Evolutionary conservation across 2,797 vertebrate species (phyloP).

Genomic region (Sebastes aleutianus): DNA sequence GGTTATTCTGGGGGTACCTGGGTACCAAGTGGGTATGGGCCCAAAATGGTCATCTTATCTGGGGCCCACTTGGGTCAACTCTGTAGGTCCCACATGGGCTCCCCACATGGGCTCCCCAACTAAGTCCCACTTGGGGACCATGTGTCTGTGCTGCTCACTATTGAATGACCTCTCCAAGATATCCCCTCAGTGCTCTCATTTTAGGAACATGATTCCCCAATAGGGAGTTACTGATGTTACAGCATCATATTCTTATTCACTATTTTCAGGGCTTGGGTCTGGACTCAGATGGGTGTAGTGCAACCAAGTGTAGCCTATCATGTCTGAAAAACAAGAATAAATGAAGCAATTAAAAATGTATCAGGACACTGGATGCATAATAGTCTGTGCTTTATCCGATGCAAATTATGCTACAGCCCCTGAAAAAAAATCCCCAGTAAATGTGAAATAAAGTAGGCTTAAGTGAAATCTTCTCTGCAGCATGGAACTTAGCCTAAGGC

Average conservation of each 20-base stretch:
- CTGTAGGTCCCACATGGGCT: too few species aligned
- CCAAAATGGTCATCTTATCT: too few species aligned
- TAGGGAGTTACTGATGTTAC: neutral
- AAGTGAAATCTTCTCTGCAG: conserved; percentile 14
- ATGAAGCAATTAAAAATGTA: neutral
- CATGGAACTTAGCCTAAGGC: neutral
- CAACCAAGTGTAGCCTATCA: neutral
- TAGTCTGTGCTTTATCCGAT: neutral
- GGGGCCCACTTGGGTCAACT: too few species aligned
- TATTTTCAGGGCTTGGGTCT: neutral
- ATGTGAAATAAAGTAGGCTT: conserved; percentile 23
- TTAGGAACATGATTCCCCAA: neutral
- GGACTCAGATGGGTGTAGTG: neutral
- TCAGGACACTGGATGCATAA: neutral
- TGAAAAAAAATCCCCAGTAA: neutral
- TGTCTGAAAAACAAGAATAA: neutral
- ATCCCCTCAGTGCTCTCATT: neutral
- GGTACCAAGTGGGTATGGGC: too few species aligned
- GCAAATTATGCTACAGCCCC: neutral
- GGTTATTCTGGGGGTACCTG: too few species aligned
- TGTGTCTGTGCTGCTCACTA: neutral
- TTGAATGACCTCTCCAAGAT: neutral
- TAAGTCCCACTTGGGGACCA: too few species aligned
- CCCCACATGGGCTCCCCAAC: too few species aligned
- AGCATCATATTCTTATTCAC: neutral